Conservation (phyloP, 2,888 invertebrate species). For the Myathropa florea region DNA sequence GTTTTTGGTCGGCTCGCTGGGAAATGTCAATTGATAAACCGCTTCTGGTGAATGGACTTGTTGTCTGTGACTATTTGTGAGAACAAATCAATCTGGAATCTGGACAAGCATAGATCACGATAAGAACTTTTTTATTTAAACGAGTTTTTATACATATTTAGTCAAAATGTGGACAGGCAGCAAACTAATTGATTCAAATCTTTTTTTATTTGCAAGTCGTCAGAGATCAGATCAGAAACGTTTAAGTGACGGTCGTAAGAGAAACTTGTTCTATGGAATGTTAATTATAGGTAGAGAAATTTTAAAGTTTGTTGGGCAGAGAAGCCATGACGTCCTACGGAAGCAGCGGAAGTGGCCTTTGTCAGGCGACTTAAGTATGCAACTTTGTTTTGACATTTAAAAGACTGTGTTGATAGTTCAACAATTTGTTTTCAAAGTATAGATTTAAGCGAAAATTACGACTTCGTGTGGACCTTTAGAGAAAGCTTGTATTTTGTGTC, state of each 20-base stretch:
- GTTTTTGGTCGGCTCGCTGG: not conserved
- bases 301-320: not conserved
- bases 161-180: not conserved
- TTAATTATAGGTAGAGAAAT: not conserved
- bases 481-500: too few species aligned
- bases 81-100: not conserved
- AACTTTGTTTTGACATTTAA: too few species aligned
- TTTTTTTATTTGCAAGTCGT: not conserved
- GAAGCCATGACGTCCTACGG: not conserved
- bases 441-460: too few species aligned
- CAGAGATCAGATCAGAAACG: not conserved
- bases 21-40: not conserved
- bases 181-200: not conserved
- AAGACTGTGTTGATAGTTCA: too few species aligned
- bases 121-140: not conserved
- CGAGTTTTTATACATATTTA: not conserved
- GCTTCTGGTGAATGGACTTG: not conserved
- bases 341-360: too few species aligned
- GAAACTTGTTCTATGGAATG: not conserved
- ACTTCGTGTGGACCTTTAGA: too few species aligned
- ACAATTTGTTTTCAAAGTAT: too few species aligned
- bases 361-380: too few species aligned
- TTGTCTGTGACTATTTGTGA: not conserved
- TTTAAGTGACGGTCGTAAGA: not conserved
- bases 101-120: not conserved